These are phyloP conservation scores for Drosophila trapezifrons DNA, from an alignment of 1,140 invertebrate genomes.

Conservation along the genomic window DNA sequence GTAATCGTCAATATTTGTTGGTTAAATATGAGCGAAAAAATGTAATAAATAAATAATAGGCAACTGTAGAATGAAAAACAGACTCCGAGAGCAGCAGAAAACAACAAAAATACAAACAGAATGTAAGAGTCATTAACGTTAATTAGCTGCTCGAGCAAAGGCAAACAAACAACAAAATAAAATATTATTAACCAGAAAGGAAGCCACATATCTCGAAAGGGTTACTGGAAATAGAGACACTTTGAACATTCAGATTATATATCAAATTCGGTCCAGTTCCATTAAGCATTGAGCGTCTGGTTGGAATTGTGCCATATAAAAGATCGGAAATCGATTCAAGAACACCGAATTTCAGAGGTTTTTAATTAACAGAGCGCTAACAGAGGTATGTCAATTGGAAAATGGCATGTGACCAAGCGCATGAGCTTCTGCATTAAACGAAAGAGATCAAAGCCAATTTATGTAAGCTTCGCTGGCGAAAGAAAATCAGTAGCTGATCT, in stretches of 20 bases:
- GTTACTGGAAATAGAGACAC: not conserved
- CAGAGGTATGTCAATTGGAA: constrained; percentile 37
- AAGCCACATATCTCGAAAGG: not conserved
- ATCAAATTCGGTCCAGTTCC: constrained; percentile 4
- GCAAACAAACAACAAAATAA: constrained; percentile 22
- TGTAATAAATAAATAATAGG: constrained; percentile 34
- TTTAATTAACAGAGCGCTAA: constrained; percentile 34
- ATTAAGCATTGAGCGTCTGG: constrained; percentile 2
- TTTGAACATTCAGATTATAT: constrained; percentile 3
- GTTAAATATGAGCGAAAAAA: constrained; percentile 28
- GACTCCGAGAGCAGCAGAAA: constrained; percentile 17
- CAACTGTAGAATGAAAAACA: constrained; percentile 10
- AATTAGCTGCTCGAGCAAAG: constrained; percentile 52
- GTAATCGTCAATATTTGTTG: constrained; percentile 56
- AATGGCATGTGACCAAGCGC: constrained; percentile 32
- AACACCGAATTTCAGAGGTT: constrained; percentile 1
- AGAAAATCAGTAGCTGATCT: no score
- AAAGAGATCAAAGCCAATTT: not conserved
- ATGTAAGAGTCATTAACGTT: constrained; percentile 57
- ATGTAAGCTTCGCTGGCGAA: not conserved
- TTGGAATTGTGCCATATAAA: constrained; percentile 13
- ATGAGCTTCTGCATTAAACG: constrained; percentile 22
- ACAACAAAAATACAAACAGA: constrained; percentile 29
- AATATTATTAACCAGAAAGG: not conserved
- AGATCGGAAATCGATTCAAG: constrained; percentile 4